phyloP scores from a whole-genome alignment of 2,888 invertebrate genomes.

The Sycophila texana region DNA sequence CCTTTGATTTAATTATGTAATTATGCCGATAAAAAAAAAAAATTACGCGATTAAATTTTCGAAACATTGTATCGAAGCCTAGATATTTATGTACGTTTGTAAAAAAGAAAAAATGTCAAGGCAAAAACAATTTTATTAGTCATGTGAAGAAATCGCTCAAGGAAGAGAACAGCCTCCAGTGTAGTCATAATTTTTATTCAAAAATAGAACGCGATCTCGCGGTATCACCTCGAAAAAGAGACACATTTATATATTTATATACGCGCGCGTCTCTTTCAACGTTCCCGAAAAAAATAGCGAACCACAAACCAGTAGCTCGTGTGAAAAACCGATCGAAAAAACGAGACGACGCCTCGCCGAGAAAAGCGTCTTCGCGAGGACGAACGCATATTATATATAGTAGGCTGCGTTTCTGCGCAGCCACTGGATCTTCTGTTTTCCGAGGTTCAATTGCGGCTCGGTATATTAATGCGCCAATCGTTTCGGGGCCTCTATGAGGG shows the following conservation, averaged over 20 bases:
- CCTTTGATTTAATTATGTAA: too few relatives aligned
- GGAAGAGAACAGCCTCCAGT: too few relatives aligned
- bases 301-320: background rate
- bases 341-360: background rate
- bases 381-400: background rate
- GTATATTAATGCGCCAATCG: background rate
- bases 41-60: too few relatives aligned
- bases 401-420: background rate
- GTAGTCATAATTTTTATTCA: background rate
- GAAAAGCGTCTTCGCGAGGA: background rate
- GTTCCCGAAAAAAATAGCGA: background rate
- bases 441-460: conserved; percentile 9
- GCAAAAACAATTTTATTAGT: too few relatives aligned
- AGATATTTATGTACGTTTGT: too few relatives aligned
- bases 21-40: too few relatives aligned
- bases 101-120: too few relatives aligned
- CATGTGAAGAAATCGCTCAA: too few relatives aligned
- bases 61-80: too few relatives aligned
- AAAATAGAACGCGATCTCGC: conserved; percentile 12
- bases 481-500: too few relatives aligned
- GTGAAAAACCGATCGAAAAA: background rate
- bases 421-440: conserved; percentile 17
- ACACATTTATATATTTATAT: background rate
- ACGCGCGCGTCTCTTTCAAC: background rate
- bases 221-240: background rate